A percentile compares a stretch with the other conserved stretches of the same genome.
These are phyloP conservation scores for Coreoperca whiteheadi DNA, from an alignment of 2,113 vertebrate species.

Conservation along the genomic window DNA sequence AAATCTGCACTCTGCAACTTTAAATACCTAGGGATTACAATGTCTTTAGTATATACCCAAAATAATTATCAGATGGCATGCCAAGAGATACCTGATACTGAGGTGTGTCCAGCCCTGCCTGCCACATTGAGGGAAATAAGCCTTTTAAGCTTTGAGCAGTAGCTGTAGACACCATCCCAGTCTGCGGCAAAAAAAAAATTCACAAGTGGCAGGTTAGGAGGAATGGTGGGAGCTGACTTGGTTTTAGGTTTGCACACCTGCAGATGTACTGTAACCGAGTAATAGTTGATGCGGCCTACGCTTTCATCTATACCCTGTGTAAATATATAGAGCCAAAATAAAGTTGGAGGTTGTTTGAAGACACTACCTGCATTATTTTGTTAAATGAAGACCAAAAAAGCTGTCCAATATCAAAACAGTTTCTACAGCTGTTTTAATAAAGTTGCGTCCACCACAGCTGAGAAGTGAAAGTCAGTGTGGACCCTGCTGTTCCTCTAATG, in stretches of 20 bases:
- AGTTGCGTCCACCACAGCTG: not conserved
- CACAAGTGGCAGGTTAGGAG: not conserved
- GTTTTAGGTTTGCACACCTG: constrained; percentile 36
- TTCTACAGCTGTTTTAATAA: constrained; percentile 18
- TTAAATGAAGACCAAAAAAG: not conserved
- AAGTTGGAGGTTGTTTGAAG: not conserved
- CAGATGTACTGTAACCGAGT: not conserved
- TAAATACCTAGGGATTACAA: not conserved
- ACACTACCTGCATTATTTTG: not conserved
- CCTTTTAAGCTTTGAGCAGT: not conserved
- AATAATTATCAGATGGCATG: constrained; percentile 7
- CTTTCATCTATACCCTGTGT: not conserved
- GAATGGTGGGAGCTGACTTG: not conserved
- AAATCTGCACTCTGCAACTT: not conserved
- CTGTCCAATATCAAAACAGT: not conserved
- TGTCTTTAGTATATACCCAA: not conserved
- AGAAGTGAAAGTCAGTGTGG: not conserved
- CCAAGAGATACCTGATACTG: constrained; percentile 22
- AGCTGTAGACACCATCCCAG: constrained; percentile 25
- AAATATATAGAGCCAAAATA: not conserved
- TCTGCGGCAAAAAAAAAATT: not conserved
- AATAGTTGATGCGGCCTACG: not conserved
- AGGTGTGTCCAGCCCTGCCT: constrained; percentile 22
- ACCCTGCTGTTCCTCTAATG: not conserved
- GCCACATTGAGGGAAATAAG: not conserved